Base-by-base conservation (phyloP, 2,113 vertebrate species). In the Coptodon bakossiorum region DNA sequence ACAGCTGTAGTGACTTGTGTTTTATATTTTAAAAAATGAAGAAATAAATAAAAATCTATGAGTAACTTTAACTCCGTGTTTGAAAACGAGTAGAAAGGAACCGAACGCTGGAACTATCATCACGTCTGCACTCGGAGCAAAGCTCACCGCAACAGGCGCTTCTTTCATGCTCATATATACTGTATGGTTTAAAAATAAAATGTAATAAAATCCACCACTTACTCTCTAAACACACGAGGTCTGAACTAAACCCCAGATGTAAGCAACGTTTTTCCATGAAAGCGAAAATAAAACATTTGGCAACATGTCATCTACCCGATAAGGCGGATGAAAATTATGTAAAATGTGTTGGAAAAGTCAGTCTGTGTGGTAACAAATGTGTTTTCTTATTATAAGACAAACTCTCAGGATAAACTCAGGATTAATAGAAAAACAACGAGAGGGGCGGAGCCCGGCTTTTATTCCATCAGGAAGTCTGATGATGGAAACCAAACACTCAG, bases 231-330 rank as follows among this genome's bases (percentile, higher is more conserved):
- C 38, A 91, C 48, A 86, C 27, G 88, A 53, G 12, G 8, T 78
- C 27, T 7, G 61, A 61, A 85, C 40, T 59, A 36, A 88, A 82
- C 80, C 66, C 29, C 87, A 14, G 36, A 78, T 17, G 12, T 27
- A 17, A 22, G 10, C 45, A 86, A 84, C 43, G 31, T 54, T 40
- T 87, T 80, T 82, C 66, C 36, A 87, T 59, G 22, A 90, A 90
- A 86, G 19, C 45, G 1, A 89, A 89, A 92, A 85, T 24, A 82
- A 86, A 83, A 66, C 13, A 90, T 95, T 95, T 95, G 95, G 94
- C 95, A 95, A 94, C 88, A 90, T 31, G 38, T 24, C 7, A 81
- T 91, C 92, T 31, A 63, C 90, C 89, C 5, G 11, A 48, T 68
- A 34, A 89, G 88, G 89, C 63, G 86, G 90, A 90, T 22, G 10